These are phyloP conservation scores for Phrynosoma blainvillii DNA, from an alignment of 2,113 vertebrate genomes.

Conservation along the genomic window DNA sequence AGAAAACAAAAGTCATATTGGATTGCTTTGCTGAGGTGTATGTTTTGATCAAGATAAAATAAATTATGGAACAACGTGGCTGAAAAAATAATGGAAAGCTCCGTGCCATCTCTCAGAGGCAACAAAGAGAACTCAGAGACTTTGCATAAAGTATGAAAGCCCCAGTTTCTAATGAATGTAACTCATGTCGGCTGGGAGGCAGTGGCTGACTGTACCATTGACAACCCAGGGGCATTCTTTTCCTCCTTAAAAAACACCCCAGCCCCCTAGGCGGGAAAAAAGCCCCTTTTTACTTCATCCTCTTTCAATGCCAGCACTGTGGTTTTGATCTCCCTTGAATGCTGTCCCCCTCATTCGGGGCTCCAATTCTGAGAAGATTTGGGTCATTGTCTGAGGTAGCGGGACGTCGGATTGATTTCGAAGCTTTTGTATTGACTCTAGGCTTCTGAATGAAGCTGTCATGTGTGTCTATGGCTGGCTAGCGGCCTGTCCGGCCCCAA, in stretches of 20 bases:
- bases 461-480: slow-evolving; percentile 82
- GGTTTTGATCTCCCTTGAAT: slow-evolving; percentile 83
- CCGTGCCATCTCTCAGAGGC: accelerated
- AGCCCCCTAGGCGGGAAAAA: too few relatives aligned
- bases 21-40: neutral
- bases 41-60: neutral
- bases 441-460: slow-evolving; percentile 87
- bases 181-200: slow-evolving; percentile 47
- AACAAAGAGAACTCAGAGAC: neutral
- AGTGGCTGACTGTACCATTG: slow-evolving; percentile 64
- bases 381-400: slow-evolving; percentile 80
- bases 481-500: slow-evolving; percentile 86
- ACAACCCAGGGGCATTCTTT: slow-evolving; percentile 70
- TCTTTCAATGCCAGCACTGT: slow-evolving; percentile 72
- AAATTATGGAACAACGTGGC: neutral
- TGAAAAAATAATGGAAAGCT: slow-evolving; percentile 21
- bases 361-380: slow-evolving; percentile 84
- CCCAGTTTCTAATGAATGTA: slow-evolving; percentile 55
- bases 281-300: slow-evolving; percentile 48
- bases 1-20: neutral
- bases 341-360: slow-evolving; percentile 78
- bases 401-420: slow-evolving; percentile 86
- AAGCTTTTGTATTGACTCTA: slow-evolving; percentile 80
- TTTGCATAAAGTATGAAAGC: slow-evolving; percentile 45
- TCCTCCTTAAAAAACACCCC: neutral